Evolutionary conservation across 2,888 invertebrate genomes (phyloP).

Genomic region (Fabriciana adippe): DNA sequence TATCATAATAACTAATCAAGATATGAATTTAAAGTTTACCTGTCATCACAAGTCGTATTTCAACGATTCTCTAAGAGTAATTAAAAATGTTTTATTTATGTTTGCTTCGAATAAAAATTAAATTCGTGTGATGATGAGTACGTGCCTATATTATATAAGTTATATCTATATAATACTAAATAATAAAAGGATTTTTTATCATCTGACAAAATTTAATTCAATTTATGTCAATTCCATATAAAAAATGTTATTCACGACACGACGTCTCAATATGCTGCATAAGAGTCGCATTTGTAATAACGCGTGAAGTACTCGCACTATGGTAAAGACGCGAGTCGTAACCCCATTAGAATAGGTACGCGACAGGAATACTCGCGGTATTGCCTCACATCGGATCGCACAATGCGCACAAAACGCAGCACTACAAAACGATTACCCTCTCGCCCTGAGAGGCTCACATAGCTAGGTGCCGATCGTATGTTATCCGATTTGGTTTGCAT

Average conservation of each 20-base stretch:
- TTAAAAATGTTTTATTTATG: too few species aligned
- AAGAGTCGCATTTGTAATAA: slow-evolving; percentile 62
- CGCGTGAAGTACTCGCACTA: slow-evolving; percentile 56
- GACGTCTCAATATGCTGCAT: slow-evolving; percentile 48
- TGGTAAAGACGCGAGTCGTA: slow-evolving; percentile 47
- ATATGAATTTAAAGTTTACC: slow-evolving; percentile 9
- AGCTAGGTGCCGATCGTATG: slow-evolving; percentile 47
- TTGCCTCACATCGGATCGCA: slow-evolving; percentile 59
- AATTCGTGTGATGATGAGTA: too few species aligned
- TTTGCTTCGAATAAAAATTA: too few species aligned
- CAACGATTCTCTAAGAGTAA: too few species aligned
- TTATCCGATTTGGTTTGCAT: slow-evolving; percentile 40
- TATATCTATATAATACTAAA: too few species aligned
- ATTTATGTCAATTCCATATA: slow-evolving; percentile 8
- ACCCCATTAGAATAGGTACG: slow-evolving; percentile 71
- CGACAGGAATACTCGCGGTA: slow-evolving; percentile 64
- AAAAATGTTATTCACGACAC: slow-evolving; percentile 49
- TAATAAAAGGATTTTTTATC: not conserved
- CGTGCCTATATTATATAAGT: too few species aligned
- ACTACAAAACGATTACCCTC: slow-evolving; percentile 77
- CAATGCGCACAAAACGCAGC: slow-evolving; percentile 70
- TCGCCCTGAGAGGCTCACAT: slow-evolving; percentile 54
- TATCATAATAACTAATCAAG: slow-evolving; percentile 36
- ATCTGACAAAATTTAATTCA: slow-evolving; percentile 15
- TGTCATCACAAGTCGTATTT: too few species aligned